Percentiles rank a stretch among this genome's conserved stretches.
Evolutionary conservation across 1,140 invertebrate genomes (phyloP).

Genomic region (Cydia strobilella): DNA sequence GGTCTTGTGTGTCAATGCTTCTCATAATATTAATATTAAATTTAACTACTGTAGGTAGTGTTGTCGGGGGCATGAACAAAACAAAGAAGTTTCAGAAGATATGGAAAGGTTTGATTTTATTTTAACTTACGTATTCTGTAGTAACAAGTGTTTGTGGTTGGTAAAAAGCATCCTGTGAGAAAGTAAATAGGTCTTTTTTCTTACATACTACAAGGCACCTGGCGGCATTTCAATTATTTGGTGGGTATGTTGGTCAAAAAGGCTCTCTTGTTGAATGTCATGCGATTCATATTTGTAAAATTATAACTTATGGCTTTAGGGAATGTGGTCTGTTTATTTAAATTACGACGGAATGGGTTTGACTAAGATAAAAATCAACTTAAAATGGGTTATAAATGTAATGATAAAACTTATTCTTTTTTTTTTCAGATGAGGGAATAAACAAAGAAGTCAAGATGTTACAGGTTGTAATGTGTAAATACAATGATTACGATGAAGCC

Average conservation of each 20-base stretch:
- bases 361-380: too few species aligned
- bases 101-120: conserved; percentile 10
- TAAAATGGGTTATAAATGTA: too few species aligned
- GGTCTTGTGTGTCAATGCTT: not conserved
- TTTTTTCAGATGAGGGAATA: conserved; percentile 1
- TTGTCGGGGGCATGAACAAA: conserved; percentile 1
- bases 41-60: conserved; percentile 13
- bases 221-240: too few species aligned
- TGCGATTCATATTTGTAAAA: too few species aligned
- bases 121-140: not conserved
- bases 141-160: not conserved
- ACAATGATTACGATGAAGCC: not conserved
- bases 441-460: conserved; percentile 7
- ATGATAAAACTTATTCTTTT: not conserved
- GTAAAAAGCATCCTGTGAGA: not conserved
- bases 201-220: too few species aligned
- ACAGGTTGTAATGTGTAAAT: not conserved
- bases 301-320: too few species aligned
- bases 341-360: too few species aligned
- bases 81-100: not conserved
- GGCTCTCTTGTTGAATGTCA: too few species aligned
- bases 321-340: too few species aligned
- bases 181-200: too few species aligned
- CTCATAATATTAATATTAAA: not conserved
- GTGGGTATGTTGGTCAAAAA: too few species aligned